Conservation (phyloP, 2,113 vertebrate species). For the Ia io region DNA sequence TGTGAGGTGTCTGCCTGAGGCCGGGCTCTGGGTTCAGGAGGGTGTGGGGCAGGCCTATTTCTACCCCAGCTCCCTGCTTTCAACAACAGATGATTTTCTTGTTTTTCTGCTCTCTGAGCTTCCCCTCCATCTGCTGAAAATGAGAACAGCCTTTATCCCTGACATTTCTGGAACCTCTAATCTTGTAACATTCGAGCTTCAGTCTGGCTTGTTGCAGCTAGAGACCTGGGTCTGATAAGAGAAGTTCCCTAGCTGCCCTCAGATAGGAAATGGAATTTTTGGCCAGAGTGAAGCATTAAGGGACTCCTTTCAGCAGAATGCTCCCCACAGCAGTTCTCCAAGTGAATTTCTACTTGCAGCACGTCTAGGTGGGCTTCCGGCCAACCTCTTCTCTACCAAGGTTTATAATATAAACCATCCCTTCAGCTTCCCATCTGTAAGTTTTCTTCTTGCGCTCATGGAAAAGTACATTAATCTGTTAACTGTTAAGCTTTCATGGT, state of each 20-base stretch:
- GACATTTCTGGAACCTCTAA: not conserved
- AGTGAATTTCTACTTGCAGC: not conserved
- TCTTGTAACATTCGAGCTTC: not conserved
- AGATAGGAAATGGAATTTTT: not conserved
- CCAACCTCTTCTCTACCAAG: not conserved
- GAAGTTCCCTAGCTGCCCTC: not conserved
- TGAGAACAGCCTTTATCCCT: not conserved
- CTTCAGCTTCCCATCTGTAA: not conserved
- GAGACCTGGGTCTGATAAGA: not conserved
- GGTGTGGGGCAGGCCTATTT: not conserved
- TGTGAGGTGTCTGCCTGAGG: not conserved
- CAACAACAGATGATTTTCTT: not conserved
- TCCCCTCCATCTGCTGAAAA: not conserved
- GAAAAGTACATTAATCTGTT: not conserved
- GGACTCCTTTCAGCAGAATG: not conserved
- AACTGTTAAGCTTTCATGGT: not conserved
- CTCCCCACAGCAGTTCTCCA: not conserved
- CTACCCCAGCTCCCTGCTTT: not conserved
- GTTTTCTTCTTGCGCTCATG: not conserved
- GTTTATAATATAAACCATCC: not conserved
- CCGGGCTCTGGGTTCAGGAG: not conserved
- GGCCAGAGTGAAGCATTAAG: not conserved
- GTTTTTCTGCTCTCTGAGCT: not conserved
- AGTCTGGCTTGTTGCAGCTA: not conserved
- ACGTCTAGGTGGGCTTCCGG: not conserved